Percentiles rank a stretch among this genome's conserved stretches.
Conservation (phyloP, 2,113 vertebrate genomes). For the Antechinus stuartii region DNA sequence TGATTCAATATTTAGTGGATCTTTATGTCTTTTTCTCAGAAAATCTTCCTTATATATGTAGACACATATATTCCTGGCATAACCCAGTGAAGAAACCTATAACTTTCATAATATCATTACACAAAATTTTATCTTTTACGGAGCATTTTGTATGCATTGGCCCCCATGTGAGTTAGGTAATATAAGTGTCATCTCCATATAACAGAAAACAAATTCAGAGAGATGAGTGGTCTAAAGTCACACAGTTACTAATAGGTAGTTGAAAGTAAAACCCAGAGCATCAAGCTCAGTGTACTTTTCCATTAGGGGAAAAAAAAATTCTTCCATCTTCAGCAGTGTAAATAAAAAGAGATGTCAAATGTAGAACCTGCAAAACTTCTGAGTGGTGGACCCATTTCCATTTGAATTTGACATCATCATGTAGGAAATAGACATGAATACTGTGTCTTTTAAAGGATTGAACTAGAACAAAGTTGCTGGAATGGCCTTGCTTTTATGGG, state of each 20-base stretch:
- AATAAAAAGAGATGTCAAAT: not conserved
- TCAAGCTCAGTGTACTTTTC: too few species aligned
- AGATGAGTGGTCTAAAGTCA: not conserved
- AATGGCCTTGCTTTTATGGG: not conserved
- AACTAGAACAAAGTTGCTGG: not conserved
- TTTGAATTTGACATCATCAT: not conserved
- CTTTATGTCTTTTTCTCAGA: not conserved
- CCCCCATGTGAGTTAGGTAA: too few species aligned
- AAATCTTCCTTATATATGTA: not conserved
- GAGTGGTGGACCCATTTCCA: not conserved
- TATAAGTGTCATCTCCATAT: not conserved
- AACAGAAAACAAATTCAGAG: not conserved
- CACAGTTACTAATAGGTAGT: not conserved
- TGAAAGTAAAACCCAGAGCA: not conserved
- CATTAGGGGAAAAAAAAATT: not conserved
- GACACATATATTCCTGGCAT: not conserved
- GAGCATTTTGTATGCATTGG: not conserved
- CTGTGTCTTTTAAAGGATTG: too few species aligned
- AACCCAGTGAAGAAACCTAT: not conserved
- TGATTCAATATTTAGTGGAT: not conserved
- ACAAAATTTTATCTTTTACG: not conserved
- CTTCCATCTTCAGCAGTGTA: not conserved
- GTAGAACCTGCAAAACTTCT: not conserved
- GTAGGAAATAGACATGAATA: not conserved
- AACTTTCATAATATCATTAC: not conserved